A percentile compares a stretch with the other conserved stretches of the same genome.
These are phyloP conservation scores for Strigamia crassipes DNA, from an alignment of 2,888 invertebrate genomes.

Conservation along the genomic window DNA sequence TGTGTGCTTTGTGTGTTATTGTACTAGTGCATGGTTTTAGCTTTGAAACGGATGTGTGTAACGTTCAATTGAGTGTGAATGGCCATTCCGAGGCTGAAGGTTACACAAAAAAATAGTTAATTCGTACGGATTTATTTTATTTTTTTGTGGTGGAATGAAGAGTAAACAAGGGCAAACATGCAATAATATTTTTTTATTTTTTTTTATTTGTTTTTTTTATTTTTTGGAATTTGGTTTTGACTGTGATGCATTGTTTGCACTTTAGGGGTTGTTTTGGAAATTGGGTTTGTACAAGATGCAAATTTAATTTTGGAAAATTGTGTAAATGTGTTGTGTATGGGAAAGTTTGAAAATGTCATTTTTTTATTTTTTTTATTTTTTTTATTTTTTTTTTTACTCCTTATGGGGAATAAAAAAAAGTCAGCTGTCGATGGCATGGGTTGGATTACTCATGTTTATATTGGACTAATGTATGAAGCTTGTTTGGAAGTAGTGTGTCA, in stretches of 20 bases:
- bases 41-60: neutral
- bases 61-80: constrained; percentile 3
- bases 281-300: neutral
- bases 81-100: neutral
- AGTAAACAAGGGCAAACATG: constrained; percentile 2
- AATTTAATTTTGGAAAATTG: constrained; percentile 8
- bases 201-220: neutral
- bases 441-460: constrained; percentile 14
- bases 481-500: constrained; percentile 13
- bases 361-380: no score
- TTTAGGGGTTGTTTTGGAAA: neutral
- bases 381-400: neutral
- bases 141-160: neutral
- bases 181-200: neutral
- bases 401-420: neutral
- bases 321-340: neutral
- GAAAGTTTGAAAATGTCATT: neutral
- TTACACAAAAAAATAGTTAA: neutral
- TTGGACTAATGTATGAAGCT: constrained; percentile 37
- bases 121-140: neutral
- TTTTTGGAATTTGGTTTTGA: neutral
- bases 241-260: constrained; percentile 1
- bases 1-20: constrained; percentile 21
- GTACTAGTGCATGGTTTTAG: neutral
- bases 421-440: constrained; percentile 31